Conservation (phyloP, 1,140 invertebrate genomes). For the Drosophila kohkoa region DNA sequence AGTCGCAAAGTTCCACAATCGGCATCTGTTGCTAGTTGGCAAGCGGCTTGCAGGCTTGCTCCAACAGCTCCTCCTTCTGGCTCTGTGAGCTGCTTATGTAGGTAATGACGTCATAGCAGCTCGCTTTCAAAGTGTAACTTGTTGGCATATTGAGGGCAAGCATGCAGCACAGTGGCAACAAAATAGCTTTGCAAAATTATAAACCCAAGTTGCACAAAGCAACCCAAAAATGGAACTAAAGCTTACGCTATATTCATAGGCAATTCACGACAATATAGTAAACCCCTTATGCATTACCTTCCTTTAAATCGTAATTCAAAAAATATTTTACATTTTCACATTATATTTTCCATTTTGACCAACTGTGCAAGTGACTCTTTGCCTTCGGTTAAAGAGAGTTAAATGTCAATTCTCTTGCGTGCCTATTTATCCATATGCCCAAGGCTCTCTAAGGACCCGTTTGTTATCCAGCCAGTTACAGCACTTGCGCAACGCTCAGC, state of each 20-base stretch:
- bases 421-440: constrained; percentile 57
- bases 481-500: constrained; percentile 68
- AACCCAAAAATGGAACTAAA: not conserved
- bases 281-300: too few species aligned
- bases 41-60: constrained; percentile 58
- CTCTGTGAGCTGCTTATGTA: constrained; percentile 56
- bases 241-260: too few species aligned
- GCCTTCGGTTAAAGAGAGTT: constrained; percentile 61
- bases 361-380: constrained; percentile 53
- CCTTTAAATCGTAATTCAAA: not conserved
- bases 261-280: too few species aligned
- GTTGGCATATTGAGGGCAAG: constrained; percentile 64
- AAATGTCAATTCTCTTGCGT: constrained; percentile 60
- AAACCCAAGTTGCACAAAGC: not conserved
- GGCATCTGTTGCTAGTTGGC: constrained; percentile 76
- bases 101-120: constrained; percentile 73
- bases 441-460: constrained; percentile 49
- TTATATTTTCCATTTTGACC: not conserved
- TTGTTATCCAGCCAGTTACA: constrained; percentile 42
- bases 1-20: constrained; percentile 28
- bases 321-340: not conserved
- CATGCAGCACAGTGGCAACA: constrained; percentile 47
- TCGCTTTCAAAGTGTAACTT: constrained; percentile 46
- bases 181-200: not conserved
- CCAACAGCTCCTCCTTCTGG: constrained; percentile 40